Evolutionary conservation across 2,888 invertebrate species (phyloP).

Genomic region (Cataglyphis cursor): DNA sequence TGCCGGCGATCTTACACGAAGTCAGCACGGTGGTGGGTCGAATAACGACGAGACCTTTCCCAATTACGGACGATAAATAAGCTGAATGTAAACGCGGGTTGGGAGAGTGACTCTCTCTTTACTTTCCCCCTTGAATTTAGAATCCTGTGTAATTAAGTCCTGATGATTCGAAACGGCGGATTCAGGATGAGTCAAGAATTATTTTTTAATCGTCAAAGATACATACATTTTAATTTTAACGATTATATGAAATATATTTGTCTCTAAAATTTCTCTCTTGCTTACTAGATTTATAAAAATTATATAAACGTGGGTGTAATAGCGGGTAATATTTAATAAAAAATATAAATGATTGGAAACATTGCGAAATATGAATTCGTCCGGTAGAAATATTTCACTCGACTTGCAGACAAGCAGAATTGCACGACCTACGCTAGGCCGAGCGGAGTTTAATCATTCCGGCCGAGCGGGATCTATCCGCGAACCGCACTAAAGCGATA

Average conservation of each 20-base stretch:
- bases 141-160: not conserved
- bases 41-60: conserved; percentile 25
- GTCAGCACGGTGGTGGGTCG: not conserved
- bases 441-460: conserved; percentile 61
- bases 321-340: not conserved
- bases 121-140: conserved; percentile 15
- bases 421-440: conserved; percentile 1
- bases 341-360: not conserved
- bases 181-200: not conserved
- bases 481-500: conserved; percentile 49
- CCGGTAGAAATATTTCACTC: not conserved
- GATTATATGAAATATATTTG: not conserved
- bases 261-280: not conserved
- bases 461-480: conserved; percentile 52
- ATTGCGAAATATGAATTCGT: not conserved
- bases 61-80: conserved; percentile 20
- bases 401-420: conserved; percentile 1
- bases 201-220: not conserved
- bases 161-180: not conserved
- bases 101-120: conserved; percentile 31
- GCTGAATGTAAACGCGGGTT: not conserved
- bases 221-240: conserved; percentile 1
- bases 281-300: not conserved
- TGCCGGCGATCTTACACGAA: conserved; percentile 18
- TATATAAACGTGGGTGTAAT: not conserved